Evolutionary conservation across 2,888 invertebrate genomes (phyloP).

Genomic region (Drosophila anomalipes): DNA sequence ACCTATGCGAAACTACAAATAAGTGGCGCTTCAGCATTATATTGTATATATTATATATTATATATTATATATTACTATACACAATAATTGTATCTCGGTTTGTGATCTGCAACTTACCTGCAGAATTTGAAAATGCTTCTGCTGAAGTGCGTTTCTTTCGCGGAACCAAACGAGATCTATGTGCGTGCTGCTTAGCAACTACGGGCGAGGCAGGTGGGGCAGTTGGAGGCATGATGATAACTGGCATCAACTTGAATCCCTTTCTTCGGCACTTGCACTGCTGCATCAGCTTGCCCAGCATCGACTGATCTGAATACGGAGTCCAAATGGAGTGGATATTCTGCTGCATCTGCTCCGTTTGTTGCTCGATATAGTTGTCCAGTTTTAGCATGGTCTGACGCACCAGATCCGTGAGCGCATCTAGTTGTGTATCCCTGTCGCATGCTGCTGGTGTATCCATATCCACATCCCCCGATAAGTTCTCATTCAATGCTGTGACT

Average conservation of each 20-base stretch:
- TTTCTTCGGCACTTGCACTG: constrained; percentile 25
- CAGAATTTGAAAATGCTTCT: background rate
- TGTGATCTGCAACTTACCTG: background rate
- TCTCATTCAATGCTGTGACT: background rate
- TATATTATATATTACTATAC: background rate
- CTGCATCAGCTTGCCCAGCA: constrained; percentile 19
- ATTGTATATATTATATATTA: background rate
- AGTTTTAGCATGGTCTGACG: constrained; percentile 45
- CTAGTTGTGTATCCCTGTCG: background rate
- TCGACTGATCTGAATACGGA: background rate
- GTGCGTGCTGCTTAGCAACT: background rate
- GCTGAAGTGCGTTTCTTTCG: constrained; percentile 8
- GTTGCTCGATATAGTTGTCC: constrained; percentile 40
- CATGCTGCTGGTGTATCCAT: background rate
- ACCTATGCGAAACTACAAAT: background rate
- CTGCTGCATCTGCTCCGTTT: constrained; percentile 6
- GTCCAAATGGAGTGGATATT: background rate
- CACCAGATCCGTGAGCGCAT: constrained; percentile 39
- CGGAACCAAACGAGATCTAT: background rate
- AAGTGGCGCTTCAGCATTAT: background rate
- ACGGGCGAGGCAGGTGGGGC: background rate
- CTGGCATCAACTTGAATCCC: constrained; percentile 30
- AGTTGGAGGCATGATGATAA: constrained; percentile 10
- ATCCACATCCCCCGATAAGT: background rate
- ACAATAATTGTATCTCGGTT: background rate